A percentile compares a stretch with the other conserved stretches of the same genome.
Evolutionary conservation across 1,140 invertebrate genomes (phyloP).

Genomic region (Heliothis subflexa): DNA sequence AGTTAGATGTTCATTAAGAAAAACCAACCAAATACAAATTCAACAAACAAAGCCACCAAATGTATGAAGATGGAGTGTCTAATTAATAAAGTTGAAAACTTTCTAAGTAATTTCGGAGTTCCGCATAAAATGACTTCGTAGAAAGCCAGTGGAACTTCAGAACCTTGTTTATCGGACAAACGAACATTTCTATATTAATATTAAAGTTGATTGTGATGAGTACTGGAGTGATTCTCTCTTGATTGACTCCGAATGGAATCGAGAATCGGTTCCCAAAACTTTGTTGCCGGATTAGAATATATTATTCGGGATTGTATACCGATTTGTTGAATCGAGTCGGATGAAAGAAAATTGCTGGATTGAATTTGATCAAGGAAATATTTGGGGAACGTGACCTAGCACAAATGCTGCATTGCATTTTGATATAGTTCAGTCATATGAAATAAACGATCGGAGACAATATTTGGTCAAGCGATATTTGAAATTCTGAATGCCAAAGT

Average conservation of each 20-base stretch:
- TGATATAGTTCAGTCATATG: no score
- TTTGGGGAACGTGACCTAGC: background rate
- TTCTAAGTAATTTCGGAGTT: constrained; percentile 57
- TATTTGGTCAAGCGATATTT: background rate
- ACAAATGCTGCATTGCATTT: no score
- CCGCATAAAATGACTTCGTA: constrained; percentile 44
- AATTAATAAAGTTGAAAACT: constrained; percentile 50
- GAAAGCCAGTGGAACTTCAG: constrained; percentile 44
- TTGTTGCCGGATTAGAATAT: constrained; percentile 5
- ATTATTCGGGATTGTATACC: constrained; percentile 8
- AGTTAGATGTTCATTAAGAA: background rate
- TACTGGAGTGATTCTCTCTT: background rate
- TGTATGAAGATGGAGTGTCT: constrained; percentile 18
- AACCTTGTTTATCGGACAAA: constrained; percentile 49
- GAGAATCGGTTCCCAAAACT: background rate
- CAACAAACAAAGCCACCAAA: background rate
- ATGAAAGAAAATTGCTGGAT: constrained; percentile 4
- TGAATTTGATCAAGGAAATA: background rate
- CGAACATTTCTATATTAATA: constrained; percentile 43
- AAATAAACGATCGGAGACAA: no score
- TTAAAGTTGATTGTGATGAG: constrained; percentile 42
- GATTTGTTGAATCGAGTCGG: background rate
- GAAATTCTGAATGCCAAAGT: background rate
- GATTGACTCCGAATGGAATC: constrained; percentile 1
- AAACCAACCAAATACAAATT: background rate